Evolutionary conservation across 2,797 vertebrate genomes (phyloP).

Genomic region (Enteromius mattozi): DNA sequence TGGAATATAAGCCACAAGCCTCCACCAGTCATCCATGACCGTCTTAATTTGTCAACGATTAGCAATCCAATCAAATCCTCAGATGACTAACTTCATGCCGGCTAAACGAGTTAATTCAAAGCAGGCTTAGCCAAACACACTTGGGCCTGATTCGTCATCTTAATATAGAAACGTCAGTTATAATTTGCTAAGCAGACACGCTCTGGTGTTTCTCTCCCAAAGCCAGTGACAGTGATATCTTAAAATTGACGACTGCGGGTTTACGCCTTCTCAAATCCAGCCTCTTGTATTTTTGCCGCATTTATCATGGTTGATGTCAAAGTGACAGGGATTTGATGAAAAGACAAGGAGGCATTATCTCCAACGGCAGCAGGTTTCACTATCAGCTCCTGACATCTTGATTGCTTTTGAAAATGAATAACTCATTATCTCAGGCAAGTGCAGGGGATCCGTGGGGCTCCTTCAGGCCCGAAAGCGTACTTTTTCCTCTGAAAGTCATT

Average conservation of each 20-base stretch:
- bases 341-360: conserved; percentile 65
- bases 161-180: conserved; percentile 60
- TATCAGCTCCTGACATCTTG: conserved; percentile 65
- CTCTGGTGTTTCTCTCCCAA: conserved; percentile 50
- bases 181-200: conserved; percentile 57
- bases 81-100: conserved; percentile 51
- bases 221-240: conserved; percentile 54
- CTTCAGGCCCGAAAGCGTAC: conserved; percentile 40
- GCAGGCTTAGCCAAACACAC: conserved; percentile 49
- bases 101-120: conserved; percentile 56
- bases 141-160: conserved; percentile 55
- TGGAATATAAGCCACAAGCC: conserved; percentile 46
- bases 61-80: conserved; percentile 53
- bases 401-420: conserved; percentile 68
- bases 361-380: conserved; percentile 55
- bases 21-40: conserved; percentile 54
- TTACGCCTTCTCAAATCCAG: conserved; percentile 52
- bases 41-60: conserved; percentile 58
- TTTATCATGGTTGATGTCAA: conserved; percentile 59
- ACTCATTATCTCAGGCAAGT: conserved; percentile 62
- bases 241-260: conserved; percentile 47
- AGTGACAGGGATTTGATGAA: conserved; percentile 62
- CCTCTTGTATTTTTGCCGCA: conserved; percentile 57
- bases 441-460: conserved; percentile 35
- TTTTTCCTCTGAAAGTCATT: conserved; percentile 54